Evolutionary conservation across 2,797 vertebrate genomes (phyloP).

Genomic region (Oophaga sylvatica): DNA sequence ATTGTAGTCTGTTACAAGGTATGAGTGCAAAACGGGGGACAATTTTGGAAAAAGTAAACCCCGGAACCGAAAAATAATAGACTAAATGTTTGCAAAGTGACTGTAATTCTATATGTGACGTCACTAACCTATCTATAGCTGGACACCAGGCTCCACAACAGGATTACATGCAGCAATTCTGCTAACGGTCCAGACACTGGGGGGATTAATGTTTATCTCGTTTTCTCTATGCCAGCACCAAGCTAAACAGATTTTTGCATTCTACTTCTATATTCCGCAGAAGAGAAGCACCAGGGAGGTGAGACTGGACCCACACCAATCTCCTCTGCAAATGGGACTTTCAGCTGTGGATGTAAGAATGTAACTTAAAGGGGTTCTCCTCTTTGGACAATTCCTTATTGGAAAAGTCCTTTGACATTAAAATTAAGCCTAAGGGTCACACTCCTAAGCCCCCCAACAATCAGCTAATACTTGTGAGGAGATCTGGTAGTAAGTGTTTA

Average conservation of each 20-base stretch:
- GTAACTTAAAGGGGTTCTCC: no score
- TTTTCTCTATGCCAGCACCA: background rate
- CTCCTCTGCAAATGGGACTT: background rate
- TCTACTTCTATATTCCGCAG: background rate
- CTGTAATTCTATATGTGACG: background rate
- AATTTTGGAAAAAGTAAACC: background rate
- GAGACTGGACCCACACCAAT: background rate
- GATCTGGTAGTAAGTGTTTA: no score
- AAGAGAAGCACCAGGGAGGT: background rate
- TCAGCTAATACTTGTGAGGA: no score
- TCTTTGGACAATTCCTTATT: no score
- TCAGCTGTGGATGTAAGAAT: background rate
- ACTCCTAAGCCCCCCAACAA: no score
- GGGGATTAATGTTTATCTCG: conserved; percentile 30
- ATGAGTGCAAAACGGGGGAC: no score
- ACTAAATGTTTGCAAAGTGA: background rate
- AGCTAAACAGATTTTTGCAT: background rate
- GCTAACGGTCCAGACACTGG: background rate
- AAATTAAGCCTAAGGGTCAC: no score
- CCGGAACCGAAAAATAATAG: background rate
- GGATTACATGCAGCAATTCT: conserved; percentile 33
- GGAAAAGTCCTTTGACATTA: no score
- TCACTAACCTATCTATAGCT: background rate
- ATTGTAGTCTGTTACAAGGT: no score
- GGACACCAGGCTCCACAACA: background rate